Evolutionary conservation across 2,113 vertebrate genomes (phyloP), one percentile per base, ranked within the genome.

Genomic region (Eira barbara): DNA sequence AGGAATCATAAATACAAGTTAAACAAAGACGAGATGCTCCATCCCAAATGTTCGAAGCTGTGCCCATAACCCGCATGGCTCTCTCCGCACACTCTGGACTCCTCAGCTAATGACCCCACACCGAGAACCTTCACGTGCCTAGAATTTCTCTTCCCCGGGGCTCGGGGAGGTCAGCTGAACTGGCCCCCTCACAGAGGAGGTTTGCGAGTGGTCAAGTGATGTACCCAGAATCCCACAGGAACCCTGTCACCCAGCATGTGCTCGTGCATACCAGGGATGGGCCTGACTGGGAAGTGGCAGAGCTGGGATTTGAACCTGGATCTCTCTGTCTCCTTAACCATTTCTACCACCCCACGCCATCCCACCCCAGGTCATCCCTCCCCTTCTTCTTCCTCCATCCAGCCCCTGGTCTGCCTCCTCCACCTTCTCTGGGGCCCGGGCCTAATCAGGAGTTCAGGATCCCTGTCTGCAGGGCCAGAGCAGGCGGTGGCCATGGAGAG

Each of bases 101-200:
- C 55, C 76, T 65, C 31, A 11, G 52, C 65, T 67, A 18, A 67
- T 4, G 29, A 10, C 67, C 45, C 79, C 17, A 29, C 39, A 23
- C 49, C 6, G 3, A 42, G 21, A 61, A 27, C 88, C 36, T 12
- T 23, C 6, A 13, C 1, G 0, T 0, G 20, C 87, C 65, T 2
- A 34, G 61, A 23, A 6, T 0, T 34, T 6, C 34, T 49, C 21
- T 3, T 29, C 55, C 34, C 29, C 0, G 3, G 29, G 23, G 12
- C 20, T 45, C 63, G 23, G 55, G 55, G 84, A 61, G 10, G 27
- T 6, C 25, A 34, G n/a, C 42, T 5, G 20, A 1, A 34, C n/a
- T 4, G 1, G 25, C 3, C 9, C 29, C 52, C 29, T 73, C 47
- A 31, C 8, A 1, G 31, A 82, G 80, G 36, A 63, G 27, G 36